phyloP scores from a whole-genome alignment of 2,888 invertebrate genomes.

The Icerya purchasi region DNA sequence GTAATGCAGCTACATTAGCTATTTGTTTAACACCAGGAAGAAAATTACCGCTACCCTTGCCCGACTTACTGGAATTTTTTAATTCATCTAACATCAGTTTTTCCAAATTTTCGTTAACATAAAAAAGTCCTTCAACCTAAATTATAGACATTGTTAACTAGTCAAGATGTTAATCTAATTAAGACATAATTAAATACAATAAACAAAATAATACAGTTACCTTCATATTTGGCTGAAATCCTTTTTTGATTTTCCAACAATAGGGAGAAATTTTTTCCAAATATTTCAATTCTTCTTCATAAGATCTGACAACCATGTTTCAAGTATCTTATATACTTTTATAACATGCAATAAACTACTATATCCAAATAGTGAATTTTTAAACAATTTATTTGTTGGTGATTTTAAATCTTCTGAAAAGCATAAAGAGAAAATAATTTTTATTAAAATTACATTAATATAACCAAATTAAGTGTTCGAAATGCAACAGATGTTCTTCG shows the following conservation, averaged over 20 bases:
- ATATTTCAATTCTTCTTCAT: slow-evolving; percentile 80
- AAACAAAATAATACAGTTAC: slow-evolving; percentile 27
- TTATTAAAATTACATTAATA: too few species aligned
- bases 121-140: slow-evolving; percentile 95
- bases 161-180: too few species aligned
- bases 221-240: slow-evolving; percentile 98
- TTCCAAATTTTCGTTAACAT: slow-evolving; percentile 79
- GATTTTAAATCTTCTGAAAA: too few species aligned
- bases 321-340: too few species aligned
- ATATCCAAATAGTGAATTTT: too few species aligned
- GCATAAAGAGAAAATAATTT: too few species aligned
- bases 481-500: too few species aligned
- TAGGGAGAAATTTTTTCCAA: slow-evolving; percentile 68
- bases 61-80: slow-evolving; percentile 68
- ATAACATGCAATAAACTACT: too few species aligned
- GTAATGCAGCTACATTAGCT: slow-evolving; percentile 93
- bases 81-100: slow-evolving; percentile 93
- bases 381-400: too few species aligned
- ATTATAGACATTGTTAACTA: too few species aligned
- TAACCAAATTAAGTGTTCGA: too few species aligned
- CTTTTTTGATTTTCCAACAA: slow-evolving; percentile 89
- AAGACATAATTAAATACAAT: too few species aligned
- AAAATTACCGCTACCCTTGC: slow-evolving; percentile 84
- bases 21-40: slow-evolving; percentile 97
- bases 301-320: slow-evolving; percentile 69